Conservation (phyloP, 2,888 invertebrate genomes). For the Poecilus cupreus region DNA sequence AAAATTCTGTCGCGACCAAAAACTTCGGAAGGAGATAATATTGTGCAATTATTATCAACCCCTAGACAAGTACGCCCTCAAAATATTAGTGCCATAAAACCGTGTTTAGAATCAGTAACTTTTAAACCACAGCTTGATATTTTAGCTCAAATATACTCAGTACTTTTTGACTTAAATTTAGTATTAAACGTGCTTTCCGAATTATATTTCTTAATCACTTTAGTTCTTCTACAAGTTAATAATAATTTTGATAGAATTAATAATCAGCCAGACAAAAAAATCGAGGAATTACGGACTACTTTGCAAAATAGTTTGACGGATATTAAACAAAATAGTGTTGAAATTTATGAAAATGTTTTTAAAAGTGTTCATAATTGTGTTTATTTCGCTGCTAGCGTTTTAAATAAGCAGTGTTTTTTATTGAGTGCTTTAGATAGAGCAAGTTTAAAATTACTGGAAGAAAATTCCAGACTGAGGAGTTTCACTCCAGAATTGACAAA, state of each 20-base stretch:
- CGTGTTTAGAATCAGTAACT: conserved; percentile 73
- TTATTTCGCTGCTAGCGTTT: conserved; percentile 82
- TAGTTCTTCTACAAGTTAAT: conserved; percentile 72
- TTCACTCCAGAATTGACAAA: conserved; percentile 73
- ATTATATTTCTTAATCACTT: conserved; percentile 81
- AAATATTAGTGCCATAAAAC: conserved; percentile 69
- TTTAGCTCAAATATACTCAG: conserved; percentile 76
- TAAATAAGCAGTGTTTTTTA: conserved; percentile 77
- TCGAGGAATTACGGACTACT: conserved; percentile 59
- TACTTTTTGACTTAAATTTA: conserved; percentile 77
- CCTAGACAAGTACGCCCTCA: conserved; percentile 51
- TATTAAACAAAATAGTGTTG: background rate
- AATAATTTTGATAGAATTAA: conserved; percentile 71
- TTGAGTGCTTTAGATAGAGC: conserved; percentile 78
- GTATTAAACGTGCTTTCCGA: conserved; percentile 81
- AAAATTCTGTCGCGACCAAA: conserved; percentile 53
- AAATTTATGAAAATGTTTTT: conserved; percentile 69
- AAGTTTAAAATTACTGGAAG: conserved; percentile 80
- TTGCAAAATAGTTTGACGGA: conserved; percentile 54
- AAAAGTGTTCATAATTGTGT: conserved; percentile 81
- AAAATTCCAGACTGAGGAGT: conserved; percentile 79
- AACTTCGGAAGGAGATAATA: background rate
- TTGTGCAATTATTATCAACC: background rate
- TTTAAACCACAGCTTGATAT: conserved; percentile 75
- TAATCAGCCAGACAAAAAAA: conserved; percentile 63